These are phyloP conservation scores for Drosophila kokeensis DNA, from an alignment of 2,888 invertebrate genomes.

Conservation along the genomic window DNA sequence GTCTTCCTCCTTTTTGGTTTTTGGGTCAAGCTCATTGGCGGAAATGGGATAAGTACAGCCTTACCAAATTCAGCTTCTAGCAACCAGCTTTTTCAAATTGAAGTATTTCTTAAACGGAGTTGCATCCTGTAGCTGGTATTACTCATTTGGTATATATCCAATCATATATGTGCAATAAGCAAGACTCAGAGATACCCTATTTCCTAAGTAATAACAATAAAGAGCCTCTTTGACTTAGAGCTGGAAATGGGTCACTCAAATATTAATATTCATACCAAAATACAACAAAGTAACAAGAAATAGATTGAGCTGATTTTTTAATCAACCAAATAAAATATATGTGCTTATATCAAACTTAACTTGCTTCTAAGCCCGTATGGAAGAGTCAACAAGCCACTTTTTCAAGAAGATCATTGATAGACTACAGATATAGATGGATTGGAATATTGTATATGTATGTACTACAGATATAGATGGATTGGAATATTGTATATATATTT, in stretches of 20 bases:
- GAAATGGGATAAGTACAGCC: conserved; percentile 44
- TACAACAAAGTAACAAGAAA: not conserved
- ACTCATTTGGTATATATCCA: not conserved
- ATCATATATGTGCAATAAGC: not conserved
- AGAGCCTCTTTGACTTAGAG: not conserved
- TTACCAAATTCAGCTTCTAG: conserved; percentile 9
- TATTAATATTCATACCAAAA: not conserved
- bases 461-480: not conserved
- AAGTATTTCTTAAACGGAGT: not conserved
- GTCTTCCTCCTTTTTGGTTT: conserved; percentile 29
- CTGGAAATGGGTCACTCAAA: not conserved
- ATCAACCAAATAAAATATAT: not conserved
- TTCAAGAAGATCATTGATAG: not conserved
- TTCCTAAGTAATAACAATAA: not conserved
- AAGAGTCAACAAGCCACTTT: not conserved
- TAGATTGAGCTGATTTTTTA: not conserved
- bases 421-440: not conserved
- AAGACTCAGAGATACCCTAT: conserved; percentile 1
- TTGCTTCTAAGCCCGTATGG: not conserved
- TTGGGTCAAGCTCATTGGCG: conserved; percentile 70
- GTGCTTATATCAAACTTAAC: not conserved
- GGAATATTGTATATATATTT: not conserved
- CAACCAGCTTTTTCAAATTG: not conserved
- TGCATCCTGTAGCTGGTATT: not conserved
- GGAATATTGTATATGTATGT: too few species aligned